Base-by-base conservation (phyloP, 1,140 invertebrate genomes). In the Pseudomyrmex sp. region DNA sequence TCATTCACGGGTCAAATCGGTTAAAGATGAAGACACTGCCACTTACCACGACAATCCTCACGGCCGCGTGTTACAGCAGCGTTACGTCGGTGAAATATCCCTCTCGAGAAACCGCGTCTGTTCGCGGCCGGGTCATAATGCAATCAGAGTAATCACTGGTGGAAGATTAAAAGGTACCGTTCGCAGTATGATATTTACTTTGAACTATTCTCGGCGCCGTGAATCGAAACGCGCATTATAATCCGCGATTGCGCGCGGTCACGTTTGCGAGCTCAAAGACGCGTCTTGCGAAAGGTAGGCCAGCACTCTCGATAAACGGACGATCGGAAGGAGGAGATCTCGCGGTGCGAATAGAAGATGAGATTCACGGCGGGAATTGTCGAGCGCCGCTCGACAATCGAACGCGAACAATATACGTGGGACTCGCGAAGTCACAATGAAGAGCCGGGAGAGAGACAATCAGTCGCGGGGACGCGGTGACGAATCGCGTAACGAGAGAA, bases 161-260 rank as follows among this genome's bases (percentile, higher is more conserved):
- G 72, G 77, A 88, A 88, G 87, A 88, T 88, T 88, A 88, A 83
- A 88, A 84, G 83, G 86, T 83, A 88, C 83, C 73, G 85, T 86
- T 88, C 86, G 77, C 77, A 75, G 83, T 76, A 85, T 50, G 85
- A 85, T 89, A 89, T 89, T 89, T 89, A 89, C 88, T 89, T 89
- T 89, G 88, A 89, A 89, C 88, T 89, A 89, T 89, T 89, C 85
- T 89, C 82, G 88, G 85, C 74, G 20, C 86, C 68, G 83, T 56
- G 74, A 73, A 35, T 69, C 86, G 87, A 88, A 88, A 88, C 86
- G 77, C 85, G 70, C 87, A 85, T 88, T 88, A 88, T 85, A 35
- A 88, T 88, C 86, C 73, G 46, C 75, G 50, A 77, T 65, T 59
- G 84, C 48, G 58, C 74, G 26, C 77, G 54, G 18, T 70, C 70